Base-by-base conservation (phyloP, 2,888 invertebrate species). In the Lucinisca nassula region DNA sequence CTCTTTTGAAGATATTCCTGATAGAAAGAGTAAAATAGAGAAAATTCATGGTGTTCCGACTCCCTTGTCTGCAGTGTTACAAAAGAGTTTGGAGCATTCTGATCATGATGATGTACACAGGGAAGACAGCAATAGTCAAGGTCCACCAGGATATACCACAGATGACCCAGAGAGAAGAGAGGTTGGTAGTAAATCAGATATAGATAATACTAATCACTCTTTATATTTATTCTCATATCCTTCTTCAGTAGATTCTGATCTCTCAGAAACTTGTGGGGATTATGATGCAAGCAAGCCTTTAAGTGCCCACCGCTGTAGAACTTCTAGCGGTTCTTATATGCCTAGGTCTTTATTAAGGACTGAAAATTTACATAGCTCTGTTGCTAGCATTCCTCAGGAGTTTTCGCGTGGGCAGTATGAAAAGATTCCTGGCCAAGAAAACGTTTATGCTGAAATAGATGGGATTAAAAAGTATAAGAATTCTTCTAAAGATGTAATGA, bases 31-130 rank as follows among this genome's bases (percentile, higher is more conserved):
- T 75, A 85, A 85, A 37, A 89, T 92, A 87, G 92, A 92, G 70
- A 92, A 85, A 82, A 92, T 92, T 79, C 88, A 92, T 87, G 92
- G 88, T 51, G 88, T 92, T 27, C 85, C 90, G 2, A 92, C 92
- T n/a, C 92, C 92, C 6, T 72, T 92, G 51, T 88, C 91, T 45
- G 83, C 85, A 32, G 83, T 92, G 30, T 78, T 78, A 45, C 82
- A 80, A 38, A 38, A 74, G 27, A 58, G 73, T 32, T 30, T 74
- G 24, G 45, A 78, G 17, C 37, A 27, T n/a, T 40, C 35, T 32
- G 35, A 67, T 21, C 21, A 81, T 77, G 85, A 72, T 21, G 17
- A 38, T 72, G 72, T 35, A 35, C 24, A 35, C 2, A 30, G 49
- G 10, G 67, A 67, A 35, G 67, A 67, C 1, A 35, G 35, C 12